Evolutionary conservation across 64 coral and sea anemone genomes (phyloP).

Genomic region (Actinia equina): DNA sequence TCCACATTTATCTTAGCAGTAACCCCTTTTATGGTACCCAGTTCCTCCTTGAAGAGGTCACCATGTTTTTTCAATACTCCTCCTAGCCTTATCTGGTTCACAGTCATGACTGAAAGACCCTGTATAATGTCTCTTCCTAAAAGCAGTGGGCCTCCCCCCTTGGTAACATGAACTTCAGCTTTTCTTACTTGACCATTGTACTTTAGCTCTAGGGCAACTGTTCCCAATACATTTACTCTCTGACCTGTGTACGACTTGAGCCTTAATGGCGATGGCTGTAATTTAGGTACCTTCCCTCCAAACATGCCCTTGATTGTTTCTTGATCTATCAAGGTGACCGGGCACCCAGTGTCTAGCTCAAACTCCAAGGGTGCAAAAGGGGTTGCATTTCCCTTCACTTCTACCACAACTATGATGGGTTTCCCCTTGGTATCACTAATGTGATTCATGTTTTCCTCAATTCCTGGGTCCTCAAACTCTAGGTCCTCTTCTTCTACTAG

Average conservation of each 20-base stretch:
- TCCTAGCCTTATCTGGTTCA: neutral
- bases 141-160: neutral
- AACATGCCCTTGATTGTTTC: neutral
- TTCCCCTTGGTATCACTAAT: neutral
- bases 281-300: neutral
- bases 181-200: neutral
- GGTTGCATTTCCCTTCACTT: no score
- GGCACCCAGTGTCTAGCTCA: neutral
- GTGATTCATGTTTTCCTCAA: slow-evolving; percentile 1
- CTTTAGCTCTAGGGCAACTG: neutral
- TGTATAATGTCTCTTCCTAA: neutral
- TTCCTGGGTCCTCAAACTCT: neutral
- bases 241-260: neutral
- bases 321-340: neutral
- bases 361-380: neutral
- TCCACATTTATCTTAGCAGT: slow-evolving; percentile 19
- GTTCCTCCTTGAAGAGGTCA: slow-evolving; percentile 30
- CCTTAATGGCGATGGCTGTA: neutral
- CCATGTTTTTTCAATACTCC: neutral
- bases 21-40: slow-evolving; percentile 29
- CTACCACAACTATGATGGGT: no score
- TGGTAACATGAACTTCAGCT: neutral
- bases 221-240: neutral
- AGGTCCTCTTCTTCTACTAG: neutral
- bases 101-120: neutral